Conservation (phyloP, 2,888 invertebrate species). For the Trichopoda pennipes region DNA sequence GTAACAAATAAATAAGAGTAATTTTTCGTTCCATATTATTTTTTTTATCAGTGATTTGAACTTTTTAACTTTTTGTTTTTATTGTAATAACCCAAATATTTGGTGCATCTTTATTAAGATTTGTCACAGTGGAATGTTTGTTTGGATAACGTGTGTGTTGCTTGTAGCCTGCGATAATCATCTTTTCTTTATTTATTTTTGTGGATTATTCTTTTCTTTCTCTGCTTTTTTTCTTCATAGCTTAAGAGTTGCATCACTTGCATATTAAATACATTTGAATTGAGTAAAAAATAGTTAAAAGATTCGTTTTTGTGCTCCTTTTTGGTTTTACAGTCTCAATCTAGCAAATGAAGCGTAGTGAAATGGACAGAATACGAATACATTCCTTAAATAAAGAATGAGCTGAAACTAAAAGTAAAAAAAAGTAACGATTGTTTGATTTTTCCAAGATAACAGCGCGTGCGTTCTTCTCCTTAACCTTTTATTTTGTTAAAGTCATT, state of each 20-base stretch:
- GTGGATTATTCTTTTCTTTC: slow-evolving; percentile 13
- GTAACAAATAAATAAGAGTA: slow-evolving; percentile 51
- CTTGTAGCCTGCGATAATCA: slow-evolving; percentile 56
- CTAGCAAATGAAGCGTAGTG: slow-evolving; percentile 30
- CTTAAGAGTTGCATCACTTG: slow-evolving; percentile 74
- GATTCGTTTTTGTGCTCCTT: slow-evolving; percentile 48
- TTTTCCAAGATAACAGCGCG: slow-evolving; percentile 64
- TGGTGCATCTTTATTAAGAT: slow-evolving; percentile 61
- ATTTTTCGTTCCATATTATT: slow-evolving; percentile 55
- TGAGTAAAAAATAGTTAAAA: slow-evolving; percentile 2
- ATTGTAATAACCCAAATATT: slow-evolving; percentile 27
- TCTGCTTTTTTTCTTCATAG: slow-evolving; percentile 17
- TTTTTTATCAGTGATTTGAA: slow-evolving; percentile 49
- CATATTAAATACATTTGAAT: slow-evolving; percentile 77
- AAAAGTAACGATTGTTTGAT: slow-evolving; percentile 65
- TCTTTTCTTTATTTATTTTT: slow-evolving; percentile 50
- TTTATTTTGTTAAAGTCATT: slow-evolving; percentile 28
- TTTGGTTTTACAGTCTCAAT: slow-evolving; percentile 30
- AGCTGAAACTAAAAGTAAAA: slow-evolving; percentile 54
- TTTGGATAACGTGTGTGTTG: slow-evolving; percentile 25
- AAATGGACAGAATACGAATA: slow-evolving; percentile 46
- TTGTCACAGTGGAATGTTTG: slow-evolving; percentile 64
- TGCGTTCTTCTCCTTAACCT: slow-evolving; percentile 61
- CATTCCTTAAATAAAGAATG: slow-evolving; percentile 48
- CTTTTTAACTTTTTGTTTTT: slow-evolving; percentile 20